Percentiles rank a stretch among this genome's conserved stretches.
These are phyloP conservation scores for Fringilla coelebs DNA, from an alignment of 2,797 vertebrate genomes.

Conservation along the genomic window DNA sequence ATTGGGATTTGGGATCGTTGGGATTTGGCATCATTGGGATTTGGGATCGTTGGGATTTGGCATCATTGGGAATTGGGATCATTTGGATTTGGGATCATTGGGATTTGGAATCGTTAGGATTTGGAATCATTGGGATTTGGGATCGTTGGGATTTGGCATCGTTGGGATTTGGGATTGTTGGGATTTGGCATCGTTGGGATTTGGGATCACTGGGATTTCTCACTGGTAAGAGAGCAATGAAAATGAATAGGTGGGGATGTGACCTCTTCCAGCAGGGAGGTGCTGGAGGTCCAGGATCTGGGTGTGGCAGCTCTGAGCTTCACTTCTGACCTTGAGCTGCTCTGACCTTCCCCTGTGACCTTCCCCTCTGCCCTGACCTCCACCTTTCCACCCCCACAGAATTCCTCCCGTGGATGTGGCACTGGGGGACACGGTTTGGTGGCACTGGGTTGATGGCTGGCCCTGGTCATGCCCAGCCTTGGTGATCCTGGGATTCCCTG, in stretches of 20 bases:
- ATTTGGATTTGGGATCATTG: background rate
- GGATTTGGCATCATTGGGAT: background rate
- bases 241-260: background rate
- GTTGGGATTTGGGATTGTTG: background rate
- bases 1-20: background rate
- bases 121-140: background rate
- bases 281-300: background rate
- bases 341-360: background rate
- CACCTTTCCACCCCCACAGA: too few species aligned
- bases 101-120: too few species aligned
- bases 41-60: background rate
- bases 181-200: background rate
- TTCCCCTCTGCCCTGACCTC: background rate
- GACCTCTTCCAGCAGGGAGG: background rate
- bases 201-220: background rate
- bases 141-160: too few species aligned
- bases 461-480: background rate
- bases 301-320: background rate
- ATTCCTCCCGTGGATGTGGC: background rate
- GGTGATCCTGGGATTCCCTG: background rate
- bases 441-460: background rate
- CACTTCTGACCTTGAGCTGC: background rate
- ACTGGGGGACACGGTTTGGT: background rate
- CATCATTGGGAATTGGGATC: background rate
- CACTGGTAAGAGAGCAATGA: background rate